Percentiles rank a stretch among this genome's conserved stretches.
These are phyloP conservation scores for Anthoscopus minutus DNA, from an alignment of 2,113 vertebrate species.

Conservation along the genomic window DNA sequence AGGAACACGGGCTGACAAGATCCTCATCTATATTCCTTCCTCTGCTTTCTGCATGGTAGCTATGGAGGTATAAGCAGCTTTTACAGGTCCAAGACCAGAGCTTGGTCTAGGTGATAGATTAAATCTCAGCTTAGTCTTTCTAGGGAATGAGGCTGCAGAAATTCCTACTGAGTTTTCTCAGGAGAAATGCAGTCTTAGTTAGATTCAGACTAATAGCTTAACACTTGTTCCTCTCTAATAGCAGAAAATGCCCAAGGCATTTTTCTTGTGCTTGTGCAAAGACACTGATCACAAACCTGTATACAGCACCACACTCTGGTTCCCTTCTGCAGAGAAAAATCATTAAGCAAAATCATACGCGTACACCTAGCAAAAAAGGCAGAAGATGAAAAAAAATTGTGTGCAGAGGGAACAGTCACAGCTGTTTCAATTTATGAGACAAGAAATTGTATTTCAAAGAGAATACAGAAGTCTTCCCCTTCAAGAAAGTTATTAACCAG, in stretches of 20 bases:
- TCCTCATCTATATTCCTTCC: neutral
- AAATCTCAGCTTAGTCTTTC: slow-evolving; percentile 36
- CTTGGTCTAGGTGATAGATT: neutral
- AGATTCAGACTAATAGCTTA: slow-evolving; percentile 59
- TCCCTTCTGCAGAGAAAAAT: slow-evolving; percentile 56
- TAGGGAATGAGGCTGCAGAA: slow-evolving; percentile 8
- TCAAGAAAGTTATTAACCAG: slow-evolving; percentile 59
- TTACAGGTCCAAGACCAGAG: neutral
- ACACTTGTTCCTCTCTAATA: slow-evolving; percentile 59
- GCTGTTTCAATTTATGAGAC: slow-evolving; percentile 66
- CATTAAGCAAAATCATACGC: slow-evolving; percentile 58
- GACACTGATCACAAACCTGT: slow-evolving; percentile 44
- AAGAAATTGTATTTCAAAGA: slow-evolving; percentile 69
- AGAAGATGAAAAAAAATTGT: slow-evolving; percentile 16
- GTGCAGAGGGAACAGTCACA: slow-evolving; percentile 12
- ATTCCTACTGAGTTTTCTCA: slow-evolving; percentile 33
- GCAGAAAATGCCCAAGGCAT: slow-evolving; percentile 54
- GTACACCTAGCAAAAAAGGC: slow-evolving; percentile 22
- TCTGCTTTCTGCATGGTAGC: neutral
- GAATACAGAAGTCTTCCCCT: slow-evolving; percentile 48
- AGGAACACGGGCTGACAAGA: neutral
- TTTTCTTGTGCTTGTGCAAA: slow-evolving; percentile 59
- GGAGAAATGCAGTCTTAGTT: slow-evolving; percentile 55
- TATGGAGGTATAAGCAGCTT: neutral
- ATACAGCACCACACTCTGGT: slow-evolving; percentile 18